A percentile compares a stretch with the other conserved stretches of the same genome.
Conservation (phyloP, 2,888 invertebrate species). For the Tyria jacobaeae region DNA sequence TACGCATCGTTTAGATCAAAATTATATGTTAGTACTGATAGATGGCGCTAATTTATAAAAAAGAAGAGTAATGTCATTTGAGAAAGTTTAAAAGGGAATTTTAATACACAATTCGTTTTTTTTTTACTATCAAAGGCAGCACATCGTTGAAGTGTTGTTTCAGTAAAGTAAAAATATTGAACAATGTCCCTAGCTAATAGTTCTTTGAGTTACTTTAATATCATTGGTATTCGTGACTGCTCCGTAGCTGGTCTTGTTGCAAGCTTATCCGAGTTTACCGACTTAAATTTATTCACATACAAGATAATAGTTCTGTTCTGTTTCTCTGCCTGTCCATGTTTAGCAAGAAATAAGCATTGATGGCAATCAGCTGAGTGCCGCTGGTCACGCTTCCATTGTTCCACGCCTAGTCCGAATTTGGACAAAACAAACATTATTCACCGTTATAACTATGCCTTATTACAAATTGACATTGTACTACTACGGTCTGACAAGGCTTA, state of each 20-base stretch:
- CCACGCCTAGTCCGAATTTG: conserved; percentile 67
- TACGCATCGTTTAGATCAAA: conserved; percentile 39
- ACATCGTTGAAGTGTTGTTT: neutral
- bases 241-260: conserved; percentile 29
- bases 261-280: conserved; percentile 33
- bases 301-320: conserved; percentile 60
- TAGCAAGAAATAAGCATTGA: conserved; percentile 58
- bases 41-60: conserved; percentile 57
- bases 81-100: too few relatives aligned
- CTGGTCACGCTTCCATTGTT: conserved; percentile 81
- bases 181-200: neutral
- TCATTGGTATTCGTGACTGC: conserved; percentile 58
- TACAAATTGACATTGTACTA: conserved; percentile 54
- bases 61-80: neutral
- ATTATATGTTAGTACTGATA: conserved; percentile 39
- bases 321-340: conserved; percentile 55
- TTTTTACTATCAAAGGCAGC: neutral
- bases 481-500: neutral
- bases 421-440: conserved; percentile 63
- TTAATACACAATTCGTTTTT: neutral
- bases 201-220: conserved; percentile 36
- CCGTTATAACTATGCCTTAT: conserved; percentile 51
- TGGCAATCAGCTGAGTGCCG: conserved; percentile 69
- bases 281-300: conserved; percentile 66
- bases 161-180: neutral